Conservation (phyloP, 2,888 invertebrate species). For the Hyposoter didymator region DNA sequence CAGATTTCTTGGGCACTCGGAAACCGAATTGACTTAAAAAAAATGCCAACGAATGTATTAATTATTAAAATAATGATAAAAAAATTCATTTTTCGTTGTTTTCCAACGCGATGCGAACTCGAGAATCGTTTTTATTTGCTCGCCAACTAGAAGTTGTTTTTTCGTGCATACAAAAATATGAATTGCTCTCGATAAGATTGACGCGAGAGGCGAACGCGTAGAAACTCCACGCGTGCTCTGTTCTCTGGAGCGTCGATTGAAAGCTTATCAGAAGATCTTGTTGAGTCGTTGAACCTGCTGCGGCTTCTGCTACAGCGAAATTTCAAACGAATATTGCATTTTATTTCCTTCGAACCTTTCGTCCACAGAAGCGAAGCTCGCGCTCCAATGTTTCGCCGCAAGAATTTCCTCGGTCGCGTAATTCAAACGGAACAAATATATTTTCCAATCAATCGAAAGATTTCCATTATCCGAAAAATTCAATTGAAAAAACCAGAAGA, state of each 20-base stretch:
- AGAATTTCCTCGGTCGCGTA: not conserved
- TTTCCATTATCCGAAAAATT: not conserved
- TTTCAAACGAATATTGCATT: constrained; percentile 36
- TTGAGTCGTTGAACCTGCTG: constrained; percentile 54
- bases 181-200: constrained; percentile 18
- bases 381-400: not conserved
- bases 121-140: too few species aligned
- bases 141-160: not conserved
- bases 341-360: not conserved
- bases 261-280: constrained; percentile 58
- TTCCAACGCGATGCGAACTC: too few species aligned
- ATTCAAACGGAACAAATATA: not conserved
- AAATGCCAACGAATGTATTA: too few species aligned
- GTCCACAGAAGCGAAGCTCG: not conserved
- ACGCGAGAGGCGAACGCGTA: constrained; percentile 18
- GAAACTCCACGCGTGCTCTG: not conserved
- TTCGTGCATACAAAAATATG: not conserved
- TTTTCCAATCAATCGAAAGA: not conserved
- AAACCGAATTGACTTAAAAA: too few species aligned
- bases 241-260: constrained; percentile 47
- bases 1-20: too few species aligned
- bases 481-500: not conserved
- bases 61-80: too few species aligned
- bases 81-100: too few species aligned
- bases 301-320: constrained; percentile 4